Evolutionary conservation across 1,140 invertebrate genomes (phyloP).

Genomic region (Phocides pigmalion): DNA sequence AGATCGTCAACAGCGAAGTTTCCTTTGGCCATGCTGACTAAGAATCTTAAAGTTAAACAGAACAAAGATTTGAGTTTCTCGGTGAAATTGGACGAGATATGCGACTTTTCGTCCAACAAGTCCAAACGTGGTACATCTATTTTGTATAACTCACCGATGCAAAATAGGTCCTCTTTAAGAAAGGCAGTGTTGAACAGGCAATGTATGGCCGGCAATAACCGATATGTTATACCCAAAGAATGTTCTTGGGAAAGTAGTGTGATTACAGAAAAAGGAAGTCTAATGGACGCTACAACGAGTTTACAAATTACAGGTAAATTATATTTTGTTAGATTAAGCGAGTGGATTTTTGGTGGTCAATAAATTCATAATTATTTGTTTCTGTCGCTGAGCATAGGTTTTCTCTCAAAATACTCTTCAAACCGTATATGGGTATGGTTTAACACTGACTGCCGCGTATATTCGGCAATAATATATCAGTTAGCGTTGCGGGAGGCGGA

Average conservation of each 20-base stretch:
- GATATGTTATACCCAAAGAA: constrained; percentile 24
- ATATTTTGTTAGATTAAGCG: too few relatives aligned
- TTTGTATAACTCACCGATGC: constrained; percentile 62
- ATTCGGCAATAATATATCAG: too few relatives aligned
- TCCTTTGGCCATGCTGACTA: constrained; percentile 57
- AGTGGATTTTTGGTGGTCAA: too few relatives aligned
- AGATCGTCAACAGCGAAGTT: constrained; percentile 55
- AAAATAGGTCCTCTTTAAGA: constrained; percentile 58
- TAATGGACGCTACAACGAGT: constrained; percentile 64
- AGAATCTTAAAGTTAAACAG: constrained; percentile 54
- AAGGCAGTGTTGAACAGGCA: constrained; percentile 57
- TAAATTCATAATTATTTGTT: too few relatives aligned
- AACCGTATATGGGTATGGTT: too few relatives aligned
- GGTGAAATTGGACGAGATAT: constrained; percentile 62
- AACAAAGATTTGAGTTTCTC: constrained; percentile 67
- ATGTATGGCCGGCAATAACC: constrained; percentile 30
- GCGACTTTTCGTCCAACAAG: constrained; percentile 47
- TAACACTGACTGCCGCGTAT: too few relatives aligned
- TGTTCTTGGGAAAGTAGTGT: constrained; percentile 26
- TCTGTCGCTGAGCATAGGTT: too few relatives aligned
- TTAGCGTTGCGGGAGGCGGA: too few relatives aligned
- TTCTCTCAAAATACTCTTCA: too few relatives aligned
- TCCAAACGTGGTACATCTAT: constrained; percentile 49
- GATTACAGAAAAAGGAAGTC: constrained; percentile 41
- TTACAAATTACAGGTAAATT: constrained; percentile 75